Evolutionary conservation across 2,113 vertebrate genomes (phyloP).

Genomic region (Eurystomus gularis): DNA sequence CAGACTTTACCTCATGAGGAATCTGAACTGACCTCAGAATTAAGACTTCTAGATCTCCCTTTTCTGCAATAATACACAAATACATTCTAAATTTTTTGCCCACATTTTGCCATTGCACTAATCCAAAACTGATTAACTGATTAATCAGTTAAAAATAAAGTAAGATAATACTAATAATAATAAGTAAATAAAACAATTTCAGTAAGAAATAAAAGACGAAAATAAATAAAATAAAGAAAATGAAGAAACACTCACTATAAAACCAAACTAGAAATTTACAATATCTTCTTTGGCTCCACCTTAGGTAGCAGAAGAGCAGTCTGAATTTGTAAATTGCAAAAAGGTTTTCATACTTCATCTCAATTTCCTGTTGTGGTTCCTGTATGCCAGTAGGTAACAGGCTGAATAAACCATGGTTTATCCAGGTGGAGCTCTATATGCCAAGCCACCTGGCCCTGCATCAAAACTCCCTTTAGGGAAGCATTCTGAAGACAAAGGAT

Average conservation of each 20-base stretch:
- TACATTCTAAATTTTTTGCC: not conserved
- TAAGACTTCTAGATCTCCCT: not conserved
- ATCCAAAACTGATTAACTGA: not conserved
- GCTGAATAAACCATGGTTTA: not conserved
- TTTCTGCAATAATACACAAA: not conserved
- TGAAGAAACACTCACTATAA: not conserved
- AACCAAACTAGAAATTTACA: not conserved
- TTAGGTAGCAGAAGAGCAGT: not conserved
- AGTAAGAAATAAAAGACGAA: not conserved
- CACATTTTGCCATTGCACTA: not conserved
- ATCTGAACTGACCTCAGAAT: not conserved
- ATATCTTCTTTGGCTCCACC: not conserved
- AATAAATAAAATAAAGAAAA: not conserved
- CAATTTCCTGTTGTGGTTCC: conserved; percentile 25
- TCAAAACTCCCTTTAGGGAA: not conserved
- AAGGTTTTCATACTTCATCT: not conserved
- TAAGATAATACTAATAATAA: too few relatives aligned
- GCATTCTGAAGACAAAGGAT: not conserved
- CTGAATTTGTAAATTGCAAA: not conserved
- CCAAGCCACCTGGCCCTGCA: conserved; percentile 19
- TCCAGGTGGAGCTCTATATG: conserved; percentile 25
- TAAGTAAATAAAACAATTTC: too few relatives aligned
- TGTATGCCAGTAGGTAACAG: not conserved
- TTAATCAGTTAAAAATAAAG: too few relatives aligned
- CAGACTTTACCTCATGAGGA: not conserved